Percentiles rank a stretch among this genome's conserved stretches.
These are phyloP conservation scores for Mellilla xanthometata DNA, from an alignment of 2,888 invertebrate species.

Conservation along the genomic window DNA sequence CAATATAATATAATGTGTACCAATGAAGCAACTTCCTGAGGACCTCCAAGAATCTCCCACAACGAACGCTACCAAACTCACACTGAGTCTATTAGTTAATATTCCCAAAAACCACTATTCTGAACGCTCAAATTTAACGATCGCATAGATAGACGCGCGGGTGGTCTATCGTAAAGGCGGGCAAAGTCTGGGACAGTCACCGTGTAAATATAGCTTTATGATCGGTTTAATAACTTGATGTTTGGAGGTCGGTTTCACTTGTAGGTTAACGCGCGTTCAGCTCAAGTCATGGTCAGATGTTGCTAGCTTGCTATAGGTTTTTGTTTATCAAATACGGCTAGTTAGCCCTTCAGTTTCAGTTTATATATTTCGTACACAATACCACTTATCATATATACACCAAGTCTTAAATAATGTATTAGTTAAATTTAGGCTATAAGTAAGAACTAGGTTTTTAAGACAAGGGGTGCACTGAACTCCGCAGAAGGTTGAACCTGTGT, in stretches of 20 bases:
- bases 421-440: too few species aligned
- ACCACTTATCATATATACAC: too few species aligned
- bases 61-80: constrained; percentile 2
- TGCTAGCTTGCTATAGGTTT: neutral
- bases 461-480: too few species aligned
- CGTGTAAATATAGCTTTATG: constrained; percentile 54
- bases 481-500: too few species aligned
- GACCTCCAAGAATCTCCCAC: too few species aligned
- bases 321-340: too few species aligned
- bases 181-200: constrained; percentile 46
- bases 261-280: constrained; percentile 18
- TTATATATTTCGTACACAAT: too few species aligned
- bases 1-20: too few species aligned
- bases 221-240: constrained; percentile 29
- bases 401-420: too few species aligned
- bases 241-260: constrained; percentile 30
- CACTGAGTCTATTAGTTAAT: constrained; percentile 34
- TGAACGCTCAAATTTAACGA: constrained; percentile 52
- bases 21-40: too few species aligned
- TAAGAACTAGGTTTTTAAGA: too few species aligned
- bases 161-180: constrained; percentile 60
- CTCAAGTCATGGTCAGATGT: constrained; percentile 9
- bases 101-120: constrained; percentile 40
- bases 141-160: constrained; percentile 58
- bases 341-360: too few species aligned